Base-by-base conservation (phyloP, 2,888 invertebrate species). In the Antheraea assamensis region DNA sequence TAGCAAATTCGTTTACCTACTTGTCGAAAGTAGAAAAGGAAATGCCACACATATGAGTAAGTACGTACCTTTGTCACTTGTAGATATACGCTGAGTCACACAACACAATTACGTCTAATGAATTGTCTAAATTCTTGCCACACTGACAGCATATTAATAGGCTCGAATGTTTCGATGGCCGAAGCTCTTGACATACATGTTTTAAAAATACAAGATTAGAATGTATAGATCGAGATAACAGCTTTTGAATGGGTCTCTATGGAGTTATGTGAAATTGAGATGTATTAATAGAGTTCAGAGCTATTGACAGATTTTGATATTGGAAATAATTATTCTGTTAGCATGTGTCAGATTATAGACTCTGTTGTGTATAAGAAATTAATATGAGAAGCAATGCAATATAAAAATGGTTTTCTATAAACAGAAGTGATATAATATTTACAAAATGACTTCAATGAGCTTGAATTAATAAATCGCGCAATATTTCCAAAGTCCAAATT, bases 101-200 rank as follows among this genome's bases (percentile, higher is more conserved):
- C 78, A 75, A 80, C 78, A 93, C 94, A 94, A 94, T 93, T 88
- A 90, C 84, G 84, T 79, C 84, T 94, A 93, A 94, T 93, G 93
- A 93, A 91, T 93, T 92, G 93, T 90, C 91, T 90, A 90, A 92
- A 91, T 88, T 87, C 85, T 81, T 80, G 82, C 83, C 82, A 87
- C 85, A 87, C 82, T 87, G 88, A 88, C 88, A 87, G 89, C 81
- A 82, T 87, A 88, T 88, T 90, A 90, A 91, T 88, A 86, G 85
- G 81, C 79, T 10, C 35, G 68, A 68, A 68, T 68, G 35, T 35
- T 68, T 15, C 68, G 68, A 68, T 68, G 58, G 68, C 68, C 31
- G 35, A 10, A 68, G 35, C 68, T 68, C 68, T 68, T 35, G 68
- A 68, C 68, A 68, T 68, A 68, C 68, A 68, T 68, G 68, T 68